Evolutionary conservation across 2,797 vertebrate species (phyloP).

Genomic region (Dicrostonyx torquatus): DNA sequence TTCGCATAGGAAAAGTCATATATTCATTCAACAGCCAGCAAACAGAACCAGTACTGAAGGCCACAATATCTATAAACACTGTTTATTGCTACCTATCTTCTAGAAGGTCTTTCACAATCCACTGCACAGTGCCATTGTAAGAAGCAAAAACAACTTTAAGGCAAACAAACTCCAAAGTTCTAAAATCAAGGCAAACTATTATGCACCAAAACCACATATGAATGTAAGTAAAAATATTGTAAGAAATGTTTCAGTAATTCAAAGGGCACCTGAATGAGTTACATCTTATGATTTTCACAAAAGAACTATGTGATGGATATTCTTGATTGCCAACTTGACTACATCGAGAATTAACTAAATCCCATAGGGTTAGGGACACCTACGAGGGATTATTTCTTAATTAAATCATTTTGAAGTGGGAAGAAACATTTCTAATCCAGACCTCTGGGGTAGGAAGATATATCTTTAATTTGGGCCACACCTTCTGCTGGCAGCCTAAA

Average conservation of each 20-base stretch:
- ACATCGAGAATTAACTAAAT: not conserved
- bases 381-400: not conserved
- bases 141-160: not conserved
- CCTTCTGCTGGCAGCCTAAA: not conserved
- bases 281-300: not conserved
- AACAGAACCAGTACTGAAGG: not conserved
- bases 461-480: not conserved
- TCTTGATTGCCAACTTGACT: not conserved
- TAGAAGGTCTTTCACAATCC: not conserved
- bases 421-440: not conserved
- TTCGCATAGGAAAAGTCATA: not conserved
- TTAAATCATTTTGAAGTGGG: not conserved
- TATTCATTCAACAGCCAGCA: not conserved
- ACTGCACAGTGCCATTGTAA: not conserved
- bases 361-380: not conserved
- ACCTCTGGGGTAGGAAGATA: not conserved
- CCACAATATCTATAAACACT: too few relatives aligned
- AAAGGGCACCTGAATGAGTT: not conserved
- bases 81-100: not conserved
- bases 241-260: not conserved
- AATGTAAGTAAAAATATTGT: not conserved
- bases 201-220: not conserved
- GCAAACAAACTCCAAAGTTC: not conserved
- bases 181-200: not conserved
- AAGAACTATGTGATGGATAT: slow-evolving; percentile 1